Evolutionary conservation across 2,888 invertebrate genomes (phyloP).

Genomic region (Eupithecia centaureata): DNA sequence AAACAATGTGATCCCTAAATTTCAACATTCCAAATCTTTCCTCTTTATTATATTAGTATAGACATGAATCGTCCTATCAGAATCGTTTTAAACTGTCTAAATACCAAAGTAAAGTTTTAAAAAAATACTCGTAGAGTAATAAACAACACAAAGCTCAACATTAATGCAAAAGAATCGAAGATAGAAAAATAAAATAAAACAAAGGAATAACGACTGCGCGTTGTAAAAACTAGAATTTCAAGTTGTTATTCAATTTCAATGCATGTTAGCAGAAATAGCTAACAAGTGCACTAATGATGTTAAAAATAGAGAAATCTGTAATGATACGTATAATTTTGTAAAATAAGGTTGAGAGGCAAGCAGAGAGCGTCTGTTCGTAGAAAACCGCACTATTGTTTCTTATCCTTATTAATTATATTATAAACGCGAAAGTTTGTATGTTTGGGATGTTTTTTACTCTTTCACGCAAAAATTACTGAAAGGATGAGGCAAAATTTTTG

Average conservation of each 20-base stretch:
- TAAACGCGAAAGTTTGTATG: no score
- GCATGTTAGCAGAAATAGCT: conserved; percentile 20
- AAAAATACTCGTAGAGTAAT: not conserved
- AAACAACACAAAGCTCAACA: not conserved
- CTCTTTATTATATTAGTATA: no score
- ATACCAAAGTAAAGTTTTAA: not conserved
- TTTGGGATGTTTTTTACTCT: no score
- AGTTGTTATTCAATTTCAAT: conserved; percentile 23
- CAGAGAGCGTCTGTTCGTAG: conserved; percentile 4
- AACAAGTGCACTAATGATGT: conserved; percentile 23
- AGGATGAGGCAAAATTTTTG: no score
- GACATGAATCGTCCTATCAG: no score
- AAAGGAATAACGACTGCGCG: conserved; percentile 1
- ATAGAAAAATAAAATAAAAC: not conserved
- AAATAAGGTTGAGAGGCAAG: conserved; percentile 17
- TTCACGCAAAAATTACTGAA: no score
- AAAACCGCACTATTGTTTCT: no score
- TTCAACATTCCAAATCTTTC: no score
- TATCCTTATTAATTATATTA: no score
- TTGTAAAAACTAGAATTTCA: conserved; percentile 11
- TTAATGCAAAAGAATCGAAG: not conserved
- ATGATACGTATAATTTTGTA: conserved; percentile 24
- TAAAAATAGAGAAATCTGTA: conserved; percentile 26
- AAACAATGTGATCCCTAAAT: no score
- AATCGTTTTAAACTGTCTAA: no score